Evolutionary conservation across 2,888 invertebrate genomes (phyloP), one percentile per base, ranked within the genome.

Genomic region (Herminia tarsipennalis): DNA sequence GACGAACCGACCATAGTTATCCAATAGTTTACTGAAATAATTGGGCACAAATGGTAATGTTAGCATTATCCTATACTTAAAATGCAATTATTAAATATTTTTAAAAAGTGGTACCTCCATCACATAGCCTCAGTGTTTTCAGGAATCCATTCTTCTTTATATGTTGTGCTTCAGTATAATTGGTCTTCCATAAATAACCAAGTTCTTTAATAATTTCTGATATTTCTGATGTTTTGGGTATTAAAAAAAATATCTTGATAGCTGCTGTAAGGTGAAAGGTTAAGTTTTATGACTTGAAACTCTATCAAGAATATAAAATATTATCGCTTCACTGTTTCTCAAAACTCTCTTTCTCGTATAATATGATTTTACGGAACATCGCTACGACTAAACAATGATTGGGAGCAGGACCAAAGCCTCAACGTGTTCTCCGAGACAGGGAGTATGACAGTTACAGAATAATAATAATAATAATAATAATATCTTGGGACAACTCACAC

Each of bases 121-220:
- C 29, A 20, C 28, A 45, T 2, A 39, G 9, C n/a, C 57, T 63
- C 1, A 74, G 34, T 21, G 12, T 52, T 29, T 61, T 62, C 1
- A 71, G 35, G 3, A 54, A 14, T 1, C 9, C 1, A 5, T 65
- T 39, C 40, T 59, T 74, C 3, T 52, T 44, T 2, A 42, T 24
- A 2, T 12, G 43, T 32, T 77, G 74, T 17, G 24, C 32, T 6
- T 55, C 29, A 0, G 51, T 69, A 10, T 70, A 42, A 1, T 44
- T 28, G 0, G 46, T 53, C 24, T 65, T 67, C 75, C 76, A 74
- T n/a, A 70, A 13, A 4, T 13, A 12, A 0, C 72, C 75, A 4
- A 76, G 40, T 5, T 70, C 60, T 22, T 50, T 44, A 22, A 76
- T 63, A n/a, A 70, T 59, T 2, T 9, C 21, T 2, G 63, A 51